Evolutionary conservation across 2,113 vertebrate species (phyloP).

Genomic region (human (Homo sapiens)): DNA sequence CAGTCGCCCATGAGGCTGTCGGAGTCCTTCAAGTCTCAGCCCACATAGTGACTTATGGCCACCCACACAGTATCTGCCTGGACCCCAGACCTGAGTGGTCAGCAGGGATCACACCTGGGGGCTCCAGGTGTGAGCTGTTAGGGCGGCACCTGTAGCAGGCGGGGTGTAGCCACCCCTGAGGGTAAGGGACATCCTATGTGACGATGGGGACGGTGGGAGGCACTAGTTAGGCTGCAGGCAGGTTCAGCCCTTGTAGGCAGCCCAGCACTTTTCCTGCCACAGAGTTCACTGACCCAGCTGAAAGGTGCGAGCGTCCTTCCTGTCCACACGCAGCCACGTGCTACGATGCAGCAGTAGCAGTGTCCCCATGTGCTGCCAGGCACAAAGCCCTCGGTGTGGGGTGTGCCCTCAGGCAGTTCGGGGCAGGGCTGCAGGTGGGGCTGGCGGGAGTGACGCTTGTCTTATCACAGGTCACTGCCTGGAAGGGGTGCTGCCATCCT

Average conservation of each 20-base stretch:
- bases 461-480: background rate
- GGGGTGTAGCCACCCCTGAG: background rate
- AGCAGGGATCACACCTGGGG: background rate
- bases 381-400: background rate
- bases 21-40: background rate
- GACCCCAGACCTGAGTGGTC: background rate
- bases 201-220: rapidly evolving
- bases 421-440: background rate
- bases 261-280: background rate
- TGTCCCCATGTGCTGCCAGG: rapidly evolving
- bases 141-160: background rate
- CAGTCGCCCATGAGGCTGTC: background rate
- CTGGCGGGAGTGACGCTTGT: background rate
- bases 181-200: background rate
- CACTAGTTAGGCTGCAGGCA: background rate
- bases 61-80: no score
- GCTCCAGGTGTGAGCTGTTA: background rate
- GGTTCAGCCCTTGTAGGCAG: no score
- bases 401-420: rapidly evolving
- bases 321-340: background rate
- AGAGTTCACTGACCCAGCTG: background rate
- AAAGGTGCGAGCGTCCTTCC: background rate
- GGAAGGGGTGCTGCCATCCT: rapidly evolving
- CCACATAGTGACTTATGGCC: background rate
- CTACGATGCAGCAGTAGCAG: no score